These are phyloP conservation scores for Herpailurus yagouaroundi DNA, from an alignment of 2,113 vertebrate species.

Conservation along the genomic window DNA sequence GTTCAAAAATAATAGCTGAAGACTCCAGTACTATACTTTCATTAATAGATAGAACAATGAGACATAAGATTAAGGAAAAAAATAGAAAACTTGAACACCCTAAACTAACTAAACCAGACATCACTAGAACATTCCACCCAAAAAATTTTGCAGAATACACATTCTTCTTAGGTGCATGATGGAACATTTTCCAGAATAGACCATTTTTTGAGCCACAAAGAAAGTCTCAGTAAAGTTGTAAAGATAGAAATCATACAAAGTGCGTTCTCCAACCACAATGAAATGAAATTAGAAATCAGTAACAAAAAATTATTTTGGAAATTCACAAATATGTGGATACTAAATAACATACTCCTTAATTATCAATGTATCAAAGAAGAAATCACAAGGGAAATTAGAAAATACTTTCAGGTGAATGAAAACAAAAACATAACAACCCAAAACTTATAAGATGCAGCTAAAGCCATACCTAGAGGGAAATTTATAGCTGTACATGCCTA, in stretches of 20 bases:
- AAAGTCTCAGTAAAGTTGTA: neutral
- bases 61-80: neutral
- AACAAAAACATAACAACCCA: neutral
- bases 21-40: neutral
- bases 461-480: neutral
- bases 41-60: neutral
- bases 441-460: neutral
- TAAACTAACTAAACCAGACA: neutral
- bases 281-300: neutral
- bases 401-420: conserved; percentile 7
- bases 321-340: neutral
- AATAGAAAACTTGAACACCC: neutral
- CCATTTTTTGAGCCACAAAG: neutral
- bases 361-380: neutral
- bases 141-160: neutral
- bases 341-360: neutral
- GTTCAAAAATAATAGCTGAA: neutral
- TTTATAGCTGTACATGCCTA: neutral
- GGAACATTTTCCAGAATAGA: neutral
- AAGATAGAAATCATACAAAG: neutral
- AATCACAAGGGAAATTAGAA: neutral
- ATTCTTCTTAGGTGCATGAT: neutral
- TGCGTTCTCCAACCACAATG: neutral
- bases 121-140: neutral
- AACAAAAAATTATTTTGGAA: neutral